A percentile compares a stretch with the other conserved stretches of the same genome.
Evolutionary conservation across 2,888 invertebrate species (phyloP).

Genomic region (Netelia inedita): DNA sequence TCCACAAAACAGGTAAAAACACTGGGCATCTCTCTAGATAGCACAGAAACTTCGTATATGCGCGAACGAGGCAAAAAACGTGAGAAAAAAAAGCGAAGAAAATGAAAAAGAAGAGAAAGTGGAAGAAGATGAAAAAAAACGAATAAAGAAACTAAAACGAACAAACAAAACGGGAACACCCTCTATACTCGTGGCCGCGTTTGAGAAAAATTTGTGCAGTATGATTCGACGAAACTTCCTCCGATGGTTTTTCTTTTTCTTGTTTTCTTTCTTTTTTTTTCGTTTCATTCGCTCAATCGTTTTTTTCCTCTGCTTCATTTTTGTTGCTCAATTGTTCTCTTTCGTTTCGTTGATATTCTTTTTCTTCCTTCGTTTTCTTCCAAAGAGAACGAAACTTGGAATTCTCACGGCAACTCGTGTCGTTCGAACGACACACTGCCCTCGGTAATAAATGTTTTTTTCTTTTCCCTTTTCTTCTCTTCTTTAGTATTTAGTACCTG

Average conservation of each 20-base stretch:
- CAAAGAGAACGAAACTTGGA: constrained; percentile 1
- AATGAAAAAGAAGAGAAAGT: not conserved
- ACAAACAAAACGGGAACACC: not conserved
- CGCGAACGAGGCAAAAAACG: constrained; percentile 23
- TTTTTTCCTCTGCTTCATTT: not conserved
- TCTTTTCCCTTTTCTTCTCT: constrained; percentile 32
- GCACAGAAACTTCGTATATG: constrained; percentile 56
- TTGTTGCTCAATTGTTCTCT: constrained; percentile 8
- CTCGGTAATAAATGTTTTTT: not conserved
- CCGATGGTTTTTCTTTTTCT: constrained; percentile 22
- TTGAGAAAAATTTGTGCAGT: constrained; percentile 42
- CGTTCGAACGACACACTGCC: constrained; percentile 14
- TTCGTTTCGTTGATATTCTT: not conserved
- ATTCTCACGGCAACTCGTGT: constrained; percentile 48
- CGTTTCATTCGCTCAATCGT: not conserved
- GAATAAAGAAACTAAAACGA: not conserved
- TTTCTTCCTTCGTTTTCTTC: constrained; percentile 7
- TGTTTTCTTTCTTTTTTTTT: not conserved
- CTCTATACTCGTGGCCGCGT: constrained; percentile 28
- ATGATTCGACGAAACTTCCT: constrained; percentile 53
- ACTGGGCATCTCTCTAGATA: constrained; percentile 49
- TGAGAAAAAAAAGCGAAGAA: not conserved
- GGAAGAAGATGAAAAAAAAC: not conserved
- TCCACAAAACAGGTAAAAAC: constrained; percentile 57
- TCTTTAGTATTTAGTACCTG: constrained; percentile 56